Evolutionary conservation across 2,797 vertebrate species (phyloP).

Genomic region (Liasis olivaceus): DNA sequence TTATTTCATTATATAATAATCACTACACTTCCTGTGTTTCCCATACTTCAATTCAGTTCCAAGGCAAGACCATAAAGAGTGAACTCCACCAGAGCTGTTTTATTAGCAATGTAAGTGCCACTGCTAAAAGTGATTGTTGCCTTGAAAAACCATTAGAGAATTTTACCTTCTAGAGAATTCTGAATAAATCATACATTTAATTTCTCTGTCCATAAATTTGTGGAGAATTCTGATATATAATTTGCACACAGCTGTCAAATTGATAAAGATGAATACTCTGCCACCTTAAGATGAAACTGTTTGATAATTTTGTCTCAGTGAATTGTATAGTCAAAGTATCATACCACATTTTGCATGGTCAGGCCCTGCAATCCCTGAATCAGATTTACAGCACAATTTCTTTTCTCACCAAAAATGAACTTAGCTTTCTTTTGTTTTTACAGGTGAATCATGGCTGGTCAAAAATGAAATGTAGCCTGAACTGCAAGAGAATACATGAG

Average conservation of each 20-base stretch:
- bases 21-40: neutral
- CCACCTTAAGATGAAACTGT: neutral
- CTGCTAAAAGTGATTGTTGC: neutral
- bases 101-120: neutral
- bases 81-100: neutral
- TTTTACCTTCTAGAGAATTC: neutral
- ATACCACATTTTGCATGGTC: neutral
- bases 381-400: constrained; percentile 3
- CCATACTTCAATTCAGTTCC: neutral
- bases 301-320: neutral
- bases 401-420: neutral
- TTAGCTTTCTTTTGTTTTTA: neutral
- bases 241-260: neutral
- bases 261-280: neutral
- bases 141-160: neutral
- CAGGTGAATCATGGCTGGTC: neutral
- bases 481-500: neutral
- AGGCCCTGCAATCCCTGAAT: constrained; percentile 16
- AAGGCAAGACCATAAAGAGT: neutral
- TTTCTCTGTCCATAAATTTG: neutral
- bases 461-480: neutral
- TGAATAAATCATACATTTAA: neutral
- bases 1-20: neutral
- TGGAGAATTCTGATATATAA: neutral
- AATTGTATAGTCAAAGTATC: neutral